phyloP scores from a whole-genome alignment of 2,113 vertebrate species.

The Cyrtonyx montezumae region DNA sequence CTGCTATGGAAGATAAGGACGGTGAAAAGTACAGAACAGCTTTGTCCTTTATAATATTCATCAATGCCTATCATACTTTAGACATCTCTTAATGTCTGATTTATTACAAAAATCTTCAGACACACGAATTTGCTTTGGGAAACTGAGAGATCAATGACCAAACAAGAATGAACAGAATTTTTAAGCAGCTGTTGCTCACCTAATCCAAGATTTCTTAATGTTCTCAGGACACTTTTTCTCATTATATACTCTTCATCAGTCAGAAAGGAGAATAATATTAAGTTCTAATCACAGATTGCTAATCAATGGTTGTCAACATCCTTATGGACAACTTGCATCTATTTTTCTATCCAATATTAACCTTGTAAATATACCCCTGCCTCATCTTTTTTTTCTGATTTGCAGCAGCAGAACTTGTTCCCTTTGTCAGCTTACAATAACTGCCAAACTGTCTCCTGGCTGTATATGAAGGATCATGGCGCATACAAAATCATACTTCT shows the following conservation, averaged over 20 bases:
- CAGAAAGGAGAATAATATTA: not conserved
- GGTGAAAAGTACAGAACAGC: not conserved
- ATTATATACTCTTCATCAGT: not conserved
- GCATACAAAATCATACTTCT: accelerated
- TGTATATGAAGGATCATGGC: not conserved
- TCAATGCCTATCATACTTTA: not conserved
- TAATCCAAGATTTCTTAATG: not conserved
- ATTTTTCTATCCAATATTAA: not conserved
- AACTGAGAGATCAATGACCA: not conserved
- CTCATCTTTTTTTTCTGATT: not conserved
- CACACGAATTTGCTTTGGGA: not conserved
- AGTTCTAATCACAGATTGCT: not conserved
- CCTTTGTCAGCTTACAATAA: not conserved
- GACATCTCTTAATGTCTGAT: not conserved
- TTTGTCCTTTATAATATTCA: not conserved
- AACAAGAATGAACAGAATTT: not conserved
- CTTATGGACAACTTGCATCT: not conserved
- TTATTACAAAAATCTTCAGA: not conserved
- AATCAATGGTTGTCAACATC: not conserved
- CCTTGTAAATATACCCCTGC: not conserved
- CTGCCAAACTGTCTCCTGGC: not conserved
- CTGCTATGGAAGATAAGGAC: not conserved
- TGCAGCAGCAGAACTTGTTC: not conserved
- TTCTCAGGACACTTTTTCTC: not conserved
- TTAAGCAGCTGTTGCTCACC: not conserved